phyloP scores from a whole-genome alignment of 2,888 invertebrate genomes.

The Eulithis testata region DNA sequence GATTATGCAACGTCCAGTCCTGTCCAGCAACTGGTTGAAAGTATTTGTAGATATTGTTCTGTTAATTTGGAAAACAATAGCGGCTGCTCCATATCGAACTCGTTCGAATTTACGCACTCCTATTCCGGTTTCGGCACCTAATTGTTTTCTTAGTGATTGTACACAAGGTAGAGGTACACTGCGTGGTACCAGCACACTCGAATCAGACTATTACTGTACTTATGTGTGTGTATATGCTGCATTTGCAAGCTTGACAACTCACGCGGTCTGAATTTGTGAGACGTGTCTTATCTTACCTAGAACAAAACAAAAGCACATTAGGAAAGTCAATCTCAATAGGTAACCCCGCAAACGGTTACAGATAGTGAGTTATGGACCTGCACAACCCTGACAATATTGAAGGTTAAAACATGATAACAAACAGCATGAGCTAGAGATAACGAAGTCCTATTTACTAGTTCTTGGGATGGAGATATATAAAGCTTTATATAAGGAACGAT shows the following conservation, averaged over 20 bases:
- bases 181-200: too few relatives aligned
- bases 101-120: conserved; percentile 28
- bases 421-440: neutral
- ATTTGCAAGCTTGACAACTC: conserved; percentile 13
- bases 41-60: conserved; percentile 34
- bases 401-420: conserved; percentile 2
- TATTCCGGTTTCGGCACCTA: conserved; percentile 23
- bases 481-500: too few relatives aligned
- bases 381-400: neutral
- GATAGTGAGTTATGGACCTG: conserved; percentile 6
- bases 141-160: too few relatives aligned
- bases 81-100: conserved; percentile 31
- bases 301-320: conserved; percentile 45
- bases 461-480: too few relatives aligned
- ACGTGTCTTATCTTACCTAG: conserved; percentile 48
- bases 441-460: neutral
- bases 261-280: conserved; percentile 20
- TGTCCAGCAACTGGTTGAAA: conserved; percentile 33
- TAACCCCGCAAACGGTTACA: conserved; percentile 11
- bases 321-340: conserved; percentile 22
- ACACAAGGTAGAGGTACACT: too few relatives aligned
- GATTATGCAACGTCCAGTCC: conserved; percentile 35
- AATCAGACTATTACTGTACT: too few relatives aligned
- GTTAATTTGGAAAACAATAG: conserved; percentile 41
- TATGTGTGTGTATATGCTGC: neutral